Base-by-base conservation (phyloP, 2,888 invertebrate genomes). In the Charanyca ferruginea region DNA sequence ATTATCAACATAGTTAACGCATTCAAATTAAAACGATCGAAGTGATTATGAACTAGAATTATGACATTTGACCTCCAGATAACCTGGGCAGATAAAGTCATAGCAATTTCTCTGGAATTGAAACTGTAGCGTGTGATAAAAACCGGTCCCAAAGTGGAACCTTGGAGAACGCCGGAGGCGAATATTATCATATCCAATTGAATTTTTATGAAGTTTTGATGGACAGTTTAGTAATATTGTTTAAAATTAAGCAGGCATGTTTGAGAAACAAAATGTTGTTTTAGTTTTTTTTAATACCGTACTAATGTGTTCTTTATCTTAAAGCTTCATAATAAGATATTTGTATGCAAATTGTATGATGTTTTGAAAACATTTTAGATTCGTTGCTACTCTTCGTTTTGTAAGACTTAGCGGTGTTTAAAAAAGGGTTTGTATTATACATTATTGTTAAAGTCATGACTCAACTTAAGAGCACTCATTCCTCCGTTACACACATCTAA, bases 81-180 rank as follows among this genome's bases (percentile, higher is more conserved):
- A 82, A 76, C 79, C 77, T 52, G 66, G 28, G 57, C 73, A 73
- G 86, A 87, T 87, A 85, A 61, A 83, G 84, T 85, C 83, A 80
- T 80, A 85, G 60, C 67, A 69, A 79, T 83, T 85, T 84, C 80
- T 82, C 64, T 72, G 77, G 69, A 83, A 85, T 72, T 73, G 74
- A 81, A 80, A 81, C 78, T 77, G 67, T 80, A 66, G 59, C 57
- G 63, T 42, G 48, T 77, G 79, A 82, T 78, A 83, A 80, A 54
- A 79, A 80, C 83, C 74, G 84, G 85, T 70, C 77, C 71, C 23
- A 73, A 62, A 59, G 62, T 59, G 32, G n/a, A 74, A 67, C 83
- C 83, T 85, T 85, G 82, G 57, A 62, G 73, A 57, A 77, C 68
- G 59, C 80, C 65, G 13, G 41, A 49, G 52, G 63, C 57, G 18